A percentile compares a stretch with the other conserved stretches of the same genome.
These are phyloP conservation scores for Macquaria ambigua DNA, from an alignment of 2,113 vertebrate species.

Conservation along the genomic window DNA sequence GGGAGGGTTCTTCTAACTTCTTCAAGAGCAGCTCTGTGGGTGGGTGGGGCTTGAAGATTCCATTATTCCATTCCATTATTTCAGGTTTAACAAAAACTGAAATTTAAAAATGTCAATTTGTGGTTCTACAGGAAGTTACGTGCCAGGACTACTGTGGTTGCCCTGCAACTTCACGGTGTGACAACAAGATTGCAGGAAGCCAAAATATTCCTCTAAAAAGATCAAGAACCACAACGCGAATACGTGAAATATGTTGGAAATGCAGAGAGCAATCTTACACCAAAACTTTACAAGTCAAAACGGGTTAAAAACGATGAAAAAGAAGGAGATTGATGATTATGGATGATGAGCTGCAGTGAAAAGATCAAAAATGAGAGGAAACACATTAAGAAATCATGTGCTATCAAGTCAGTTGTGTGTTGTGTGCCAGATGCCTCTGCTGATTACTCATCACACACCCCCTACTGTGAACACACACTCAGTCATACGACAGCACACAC, in stretches of 20 bases:
- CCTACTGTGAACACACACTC: neutral
- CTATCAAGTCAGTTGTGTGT: neutral
- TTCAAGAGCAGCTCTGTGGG: too few species aligned
- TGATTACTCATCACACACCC: conserved; percentile 22
- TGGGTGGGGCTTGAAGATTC: too few species aligned
- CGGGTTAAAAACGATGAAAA: neutral
- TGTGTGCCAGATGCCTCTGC: neutral
- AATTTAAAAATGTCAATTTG: too few species aligned
- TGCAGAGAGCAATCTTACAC: neutral
- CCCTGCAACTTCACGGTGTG: too few species aligned
- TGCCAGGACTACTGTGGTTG: too few species aligned
- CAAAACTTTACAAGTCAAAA: neutral
- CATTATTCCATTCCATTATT: too few species aligned
- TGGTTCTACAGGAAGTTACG: too few species aligned
- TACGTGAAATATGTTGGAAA: neutral
- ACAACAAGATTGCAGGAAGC: too few species aligned
- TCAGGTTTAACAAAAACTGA: too few species aligned
- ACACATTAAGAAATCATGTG: conserved; percentile 20
- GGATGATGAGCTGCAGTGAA: conserved; percentile 1
- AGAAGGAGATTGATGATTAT: neutral
- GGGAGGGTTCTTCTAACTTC: too few species aligned
- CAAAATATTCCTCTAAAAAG: too few species aligned
- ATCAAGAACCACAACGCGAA: too few species aligned
- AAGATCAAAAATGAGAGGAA: conserved; percentile 20
- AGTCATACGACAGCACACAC: neutral